Base-by-base conservation (phyloP, 53 echinoderm and acorn worm species). In the Temnopleurus reevesii region DNA sequence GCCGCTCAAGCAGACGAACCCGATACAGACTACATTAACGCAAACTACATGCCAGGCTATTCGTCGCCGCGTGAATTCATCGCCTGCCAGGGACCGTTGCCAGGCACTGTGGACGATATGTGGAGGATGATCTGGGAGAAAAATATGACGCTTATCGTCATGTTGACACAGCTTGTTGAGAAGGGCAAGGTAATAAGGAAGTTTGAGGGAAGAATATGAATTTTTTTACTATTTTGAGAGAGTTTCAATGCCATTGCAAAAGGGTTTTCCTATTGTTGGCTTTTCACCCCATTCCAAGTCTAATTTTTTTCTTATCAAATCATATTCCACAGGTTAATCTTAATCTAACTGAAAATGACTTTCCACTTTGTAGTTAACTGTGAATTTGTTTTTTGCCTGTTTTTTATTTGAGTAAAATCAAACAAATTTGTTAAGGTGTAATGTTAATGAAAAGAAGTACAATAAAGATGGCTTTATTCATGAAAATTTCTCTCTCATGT, bases 121-220 rank as follows among this genome's bases (percentile, higher is more conserved):
- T 98, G 98, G 98, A 93, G 94, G 55, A 96, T 98, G 98, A 77
- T 98, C 7, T 98, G 98, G 98, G 98, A 98, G 43, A 89, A 96
- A 17, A 93, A 94, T 34, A 92, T 98, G 8, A 76, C 89, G 0
- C 92, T 63, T 2, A 51, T 98, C 15, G 95, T 98, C 91, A 98
- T 98, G 95, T 92, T 98, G 65, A 98, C 98, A 30, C 95, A 98
- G 51, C 91, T 95, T 26, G 85, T 95, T 24, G 98, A 98, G 82
- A 93, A 94, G 63, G 94, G 95, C 36, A 96, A 92, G 77, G 97
- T 97, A 79, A 91, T 89, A 49, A 29, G 5, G 0, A 33, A 65
- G 19, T 12, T 12, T 2, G 29, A 12, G 29, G 28, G 2, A 28
- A 59, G 7, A 59, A 8, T 59, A 15, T 59, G 9, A 54, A 21